Evolutionary conservation across 2,888 invertebrate species (phyloP).

Genomic region (Tiphia femorata): DNA sequence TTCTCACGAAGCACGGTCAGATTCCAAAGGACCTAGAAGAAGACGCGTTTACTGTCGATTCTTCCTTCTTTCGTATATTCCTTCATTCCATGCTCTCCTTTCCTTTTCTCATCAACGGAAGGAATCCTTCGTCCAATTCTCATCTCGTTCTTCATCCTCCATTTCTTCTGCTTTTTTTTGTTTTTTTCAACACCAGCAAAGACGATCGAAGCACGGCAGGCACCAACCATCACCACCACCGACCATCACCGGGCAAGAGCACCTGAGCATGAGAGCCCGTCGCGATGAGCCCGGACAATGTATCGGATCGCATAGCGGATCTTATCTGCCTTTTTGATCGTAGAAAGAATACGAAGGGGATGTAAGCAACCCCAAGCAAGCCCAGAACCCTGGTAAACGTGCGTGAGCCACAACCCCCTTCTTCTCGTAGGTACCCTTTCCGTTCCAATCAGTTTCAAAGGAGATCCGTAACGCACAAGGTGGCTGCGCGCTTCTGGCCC

Average conservation of each 20-base stretch:
- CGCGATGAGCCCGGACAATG: constrained; percentile 42
- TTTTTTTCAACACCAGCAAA: too few species aligned
- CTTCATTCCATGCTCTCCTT: background rate
- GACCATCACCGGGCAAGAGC: background rate
- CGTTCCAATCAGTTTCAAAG: constrained; percentile 51
- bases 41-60: too few species aligned
- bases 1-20: too few species aligned
- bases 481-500: too few species aligned
- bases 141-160: background rate
- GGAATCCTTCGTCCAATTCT: constrained; percentile 29
- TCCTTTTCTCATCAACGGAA: background rate
- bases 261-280: constrained; percentile 19
- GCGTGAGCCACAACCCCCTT: background rate
- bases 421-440: constrained; percentile 29
- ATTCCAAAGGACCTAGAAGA: too few species aligned
- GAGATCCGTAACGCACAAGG: too few species aligned
- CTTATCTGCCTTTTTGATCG: constrained; percentile 48
- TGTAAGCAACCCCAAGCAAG: too few species aligned
- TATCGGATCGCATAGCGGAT: constrained; percentile 41
- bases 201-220: too few species aligned
- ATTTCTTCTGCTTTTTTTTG: too few species aligned
- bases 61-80: background rate
- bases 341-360: constrained; percentile 35
- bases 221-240: too few species aligned
- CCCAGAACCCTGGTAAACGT: too few species aligned